Evolutionary conservation across 2,888 invertebrate species (phyloP), one percentile per base, ranked within the genome.

Genomic region (Muschampia plurimacula): DNA sequence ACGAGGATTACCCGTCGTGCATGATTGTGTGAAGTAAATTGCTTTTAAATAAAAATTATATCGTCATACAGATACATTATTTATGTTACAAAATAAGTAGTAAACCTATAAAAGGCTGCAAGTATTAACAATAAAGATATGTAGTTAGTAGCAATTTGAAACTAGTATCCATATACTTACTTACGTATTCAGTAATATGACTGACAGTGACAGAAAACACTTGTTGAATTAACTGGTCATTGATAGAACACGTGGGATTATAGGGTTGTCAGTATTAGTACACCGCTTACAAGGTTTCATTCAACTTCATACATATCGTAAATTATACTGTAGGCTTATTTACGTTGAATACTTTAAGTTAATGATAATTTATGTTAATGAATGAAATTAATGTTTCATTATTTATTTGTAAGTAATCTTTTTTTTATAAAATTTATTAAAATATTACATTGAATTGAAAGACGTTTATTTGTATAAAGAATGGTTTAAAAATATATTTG

Each of bases 171-270:
- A 13, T 69, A 63, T 63, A 69, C 28, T 10, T n/a, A n/a, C 22
- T 41, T 55, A 49, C 46, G 13, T 55, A 69, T 63, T 69, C 63
- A 63, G 63, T 55, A 63, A 69, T 69, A 63, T 69, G 22, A 22
- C 22, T 22, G 1, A 22, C 63, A 64, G 52, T 64, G 52, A 49
- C 66, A 73, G 52, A 69, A 49, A 49, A 68, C 67, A 72, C 71
- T 73, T 74, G 44, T 69, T 73, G 39, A 72, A 73, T 57, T 68
- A 74, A 62, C 69, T 67, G 55, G 12, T 46, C n/a, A 62, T 66
- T 65, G 44, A 67, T 46, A 72, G 66, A 69, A 69, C 44, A 39
- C 44, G 59, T 66, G 57, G 36, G 36, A 39, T 62, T 13, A 10
- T 22, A 67, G 57, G 57, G 57, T 41, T 67, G 55, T 39, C 22